phyloP scores from a whole-genome alignment of 2,797 vertebrate species.

The Mico argentatus region DNA sequence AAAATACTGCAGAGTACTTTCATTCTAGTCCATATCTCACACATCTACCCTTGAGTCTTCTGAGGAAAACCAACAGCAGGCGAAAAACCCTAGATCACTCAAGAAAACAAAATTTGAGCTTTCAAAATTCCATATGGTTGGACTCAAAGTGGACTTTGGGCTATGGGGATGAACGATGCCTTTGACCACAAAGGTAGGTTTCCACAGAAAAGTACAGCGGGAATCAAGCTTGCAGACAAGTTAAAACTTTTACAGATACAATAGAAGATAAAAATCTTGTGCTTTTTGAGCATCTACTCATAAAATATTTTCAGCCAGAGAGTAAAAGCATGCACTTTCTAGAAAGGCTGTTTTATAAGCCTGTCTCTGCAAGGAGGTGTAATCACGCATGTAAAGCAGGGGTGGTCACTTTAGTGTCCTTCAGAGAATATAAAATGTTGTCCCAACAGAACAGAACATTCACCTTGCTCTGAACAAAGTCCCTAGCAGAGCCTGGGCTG shows the following conservation, averaged over 20 bases:
- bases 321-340: background rate
- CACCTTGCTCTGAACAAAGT: background rate
- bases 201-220: background rate
- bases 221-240: constrained; percentile 11
- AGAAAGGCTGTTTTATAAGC: background rate
- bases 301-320: constrained; percentile 18
- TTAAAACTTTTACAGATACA: background rate
- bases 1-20: background rate
- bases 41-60: background rate
- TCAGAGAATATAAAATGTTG: background rate
- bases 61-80: background rate
- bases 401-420: background rate
- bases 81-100: background rate
- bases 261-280: background rate
- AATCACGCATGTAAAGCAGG: background rate
- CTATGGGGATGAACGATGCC: background rate
- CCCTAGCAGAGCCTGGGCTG: fast-evolving
- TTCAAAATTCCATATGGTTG: background rate
- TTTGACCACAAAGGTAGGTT: background rate
- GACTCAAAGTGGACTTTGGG: background rate
- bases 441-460: background rate
- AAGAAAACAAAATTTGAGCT: background rate
- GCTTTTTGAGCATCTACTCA: background rate
- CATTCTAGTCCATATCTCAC: background rate
- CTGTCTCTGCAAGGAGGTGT: background rate